Percentiles rank a stretch among this genome's conserved stretches.
Evolutionary conservation across 2,888 invertebrate genomes (phyloP).

Genomic region (Esperia sulphurella): DNA sequence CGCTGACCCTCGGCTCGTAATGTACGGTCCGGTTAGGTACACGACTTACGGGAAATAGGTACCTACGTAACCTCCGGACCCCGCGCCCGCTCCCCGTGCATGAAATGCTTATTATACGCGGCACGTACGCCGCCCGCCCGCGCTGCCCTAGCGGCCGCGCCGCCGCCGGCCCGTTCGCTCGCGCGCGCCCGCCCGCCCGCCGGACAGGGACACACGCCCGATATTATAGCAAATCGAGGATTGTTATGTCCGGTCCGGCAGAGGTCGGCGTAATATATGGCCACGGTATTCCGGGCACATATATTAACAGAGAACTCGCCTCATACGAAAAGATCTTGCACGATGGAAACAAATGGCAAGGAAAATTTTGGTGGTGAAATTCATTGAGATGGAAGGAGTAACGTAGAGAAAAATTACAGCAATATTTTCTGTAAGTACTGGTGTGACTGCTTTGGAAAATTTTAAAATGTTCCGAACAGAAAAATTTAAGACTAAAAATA

Average conservation of each 20-base stretch:
- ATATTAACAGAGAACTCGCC: conserved; percentile 78
- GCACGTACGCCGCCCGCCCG: conserved; percentile 74
- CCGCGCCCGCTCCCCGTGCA: conserved; percentile 74
- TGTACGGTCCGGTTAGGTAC: conserved; percentile 80
- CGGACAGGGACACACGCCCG: conserved; percentile 68
- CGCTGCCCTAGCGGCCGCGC: conserved; percentile 51
- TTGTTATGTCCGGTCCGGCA: conserved; percentile 80
- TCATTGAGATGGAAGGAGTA: conserved; percentile 66
- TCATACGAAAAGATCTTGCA: conserved; percentile 78
- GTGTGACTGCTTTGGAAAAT: not conserved
- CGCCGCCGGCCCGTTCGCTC: conserved; percentile 48
- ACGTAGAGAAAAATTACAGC: conserved; percentile 54
- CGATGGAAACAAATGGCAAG: conserved; percentile 79
- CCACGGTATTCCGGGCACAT: conserved; percentile 80
- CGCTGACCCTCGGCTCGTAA: conserved; percentile 79
- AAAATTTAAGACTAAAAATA: too few species aligned
- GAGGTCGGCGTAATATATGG: conserved; percentile 80
- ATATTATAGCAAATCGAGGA: conserved; percentile 80
- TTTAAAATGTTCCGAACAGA: not conserved
- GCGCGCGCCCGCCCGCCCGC: conserved; percentile 45
- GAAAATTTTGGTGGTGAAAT: conserved; percentile 74
- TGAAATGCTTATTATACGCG: conserved; percentile 82
- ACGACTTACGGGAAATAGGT: conserved; percentile 78
- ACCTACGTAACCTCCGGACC: conserved; percentile 64
- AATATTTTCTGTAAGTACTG: conserved; percentile 40